Conservation (phyloP, 2,113 vertebrate genomes). For the Cariama cristata region DNA sequence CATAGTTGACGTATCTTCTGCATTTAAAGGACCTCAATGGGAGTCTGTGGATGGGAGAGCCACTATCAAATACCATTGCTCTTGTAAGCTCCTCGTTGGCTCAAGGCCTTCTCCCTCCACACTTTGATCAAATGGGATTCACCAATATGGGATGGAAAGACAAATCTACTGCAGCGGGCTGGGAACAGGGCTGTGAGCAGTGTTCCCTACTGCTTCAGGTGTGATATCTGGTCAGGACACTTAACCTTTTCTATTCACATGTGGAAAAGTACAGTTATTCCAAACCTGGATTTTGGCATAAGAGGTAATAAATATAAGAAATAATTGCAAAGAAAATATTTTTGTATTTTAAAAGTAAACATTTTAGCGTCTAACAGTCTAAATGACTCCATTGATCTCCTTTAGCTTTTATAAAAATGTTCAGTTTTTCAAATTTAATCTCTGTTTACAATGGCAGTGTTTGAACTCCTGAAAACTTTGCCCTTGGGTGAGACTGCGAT, state of each 20-base stretch:
- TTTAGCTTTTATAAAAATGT: not conserved
- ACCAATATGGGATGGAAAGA: not conserved
- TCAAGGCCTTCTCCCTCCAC: not conserved
- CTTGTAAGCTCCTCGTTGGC: not conserved
- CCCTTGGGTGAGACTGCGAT: not conserved
- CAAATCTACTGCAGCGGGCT: not conserved
- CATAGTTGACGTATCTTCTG: fast-evolving
- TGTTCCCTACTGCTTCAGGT: not conserved
- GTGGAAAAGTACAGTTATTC: not conserved
- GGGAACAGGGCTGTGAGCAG: not conserved
- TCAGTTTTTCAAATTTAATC: not conserved
- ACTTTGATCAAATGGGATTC: not conserved
- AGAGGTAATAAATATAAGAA: not conserved
- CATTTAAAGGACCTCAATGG: fast-evolving
- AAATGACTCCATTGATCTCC: conserved; percentile 14
- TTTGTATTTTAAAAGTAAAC: conserved; percentile 20
- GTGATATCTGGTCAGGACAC: not conserved
- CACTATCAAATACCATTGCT: not conserved
- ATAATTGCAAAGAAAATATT: conserved; percentile 47
- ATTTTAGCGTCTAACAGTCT: not conserved
- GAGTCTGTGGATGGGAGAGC: not conserved
- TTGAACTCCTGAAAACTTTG: conserved; percentile 26
- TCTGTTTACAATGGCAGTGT: conserved; percentile 12
- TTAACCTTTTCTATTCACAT: not conserved
- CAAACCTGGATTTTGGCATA: not conserved